A percentile compares a stretch with the other conserved stretches of the same genome.
These are phyloP conservation scores for Myotis yumanensis DNA, from an alignment of 2,113 vertebrate genomes.

Conservation along the genomic window DNA sequence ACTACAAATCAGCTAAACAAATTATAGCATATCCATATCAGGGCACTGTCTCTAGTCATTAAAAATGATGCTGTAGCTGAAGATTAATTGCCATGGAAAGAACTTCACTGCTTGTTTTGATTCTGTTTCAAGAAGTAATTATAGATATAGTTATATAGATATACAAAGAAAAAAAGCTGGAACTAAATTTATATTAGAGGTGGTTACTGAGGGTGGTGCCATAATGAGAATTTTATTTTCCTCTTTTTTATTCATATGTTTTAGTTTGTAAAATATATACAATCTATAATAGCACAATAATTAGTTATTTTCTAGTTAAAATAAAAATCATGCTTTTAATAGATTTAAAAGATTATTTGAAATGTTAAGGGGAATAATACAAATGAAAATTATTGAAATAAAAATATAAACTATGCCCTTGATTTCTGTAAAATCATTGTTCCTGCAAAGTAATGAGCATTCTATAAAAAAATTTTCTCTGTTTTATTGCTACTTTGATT, in stretches of 20 bases:
- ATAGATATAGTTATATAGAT: not conserved
- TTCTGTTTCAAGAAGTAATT: constrained; percentile 27
- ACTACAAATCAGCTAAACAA: constrained; percentile 33
- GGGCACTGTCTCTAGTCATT: not conserved
- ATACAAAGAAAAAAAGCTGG: not conserved
- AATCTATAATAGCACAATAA: not conserved
- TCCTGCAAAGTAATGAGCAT: not conserved
- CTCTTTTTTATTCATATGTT: not conserved
- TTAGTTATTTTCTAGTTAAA: constrained; percentile 31
- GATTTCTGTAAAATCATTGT: constrained; percentile 4
- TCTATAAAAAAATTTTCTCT: constrained; percentile 34
- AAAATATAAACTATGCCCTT: constrained; percentile 14
- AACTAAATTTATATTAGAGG: constrained; percentile 36
- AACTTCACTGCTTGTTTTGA: constrained; percentile 9
- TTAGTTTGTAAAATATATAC: not conserved
- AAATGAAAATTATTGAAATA: constrained; percentile 27
- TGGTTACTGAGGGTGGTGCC: not conserved
- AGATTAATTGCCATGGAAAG: not conserved
- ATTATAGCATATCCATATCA: constrained; percentile 45
- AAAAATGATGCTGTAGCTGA: constrained; percentile 16
- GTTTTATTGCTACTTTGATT: constrained; percentile 45
- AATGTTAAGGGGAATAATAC: not conserved
- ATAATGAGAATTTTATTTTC: constrained; percentile 16
- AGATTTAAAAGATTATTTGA: not conserved
- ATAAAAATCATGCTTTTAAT: not conserved